Percentiles rank a stretch among this genome's conserved stretches.
These are phyloP conservation scores for Philereme vetulata DNA, from an alignment of 2,888 invertebrate species.

Conservation along the genomic window DNA sequence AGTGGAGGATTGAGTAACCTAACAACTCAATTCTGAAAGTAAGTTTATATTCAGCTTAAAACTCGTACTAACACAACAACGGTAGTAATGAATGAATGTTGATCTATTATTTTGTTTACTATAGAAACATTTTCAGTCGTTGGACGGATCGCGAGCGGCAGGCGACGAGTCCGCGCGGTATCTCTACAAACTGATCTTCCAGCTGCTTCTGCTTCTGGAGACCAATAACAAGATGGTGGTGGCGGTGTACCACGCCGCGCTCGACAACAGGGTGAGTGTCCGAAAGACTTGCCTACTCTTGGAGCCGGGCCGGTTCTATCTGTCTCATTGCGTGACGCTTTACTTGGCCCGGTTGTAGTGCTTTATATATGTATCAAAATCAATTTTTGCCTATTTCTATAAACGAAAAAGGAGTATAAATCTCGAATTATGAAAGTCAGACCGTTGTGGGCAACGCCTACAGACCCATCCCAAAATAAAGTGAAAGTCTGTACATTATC, in stretches of 20 bases:
- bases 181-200: conserved; percentile 94
- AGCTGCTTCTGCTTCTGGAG: conserved; percentile 94
- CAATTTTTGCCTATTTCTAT: too few species aligned
- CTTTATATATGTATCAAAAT: too few species aligned
- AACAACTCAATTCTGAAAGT: neutral
- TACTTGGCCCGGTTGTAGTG: too few species aligned
- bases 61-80: neutral
- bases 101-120: conserved; percentile 22
- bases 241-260: conserved; percentile 80
- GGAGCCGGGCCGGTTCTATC: too few species aligned
- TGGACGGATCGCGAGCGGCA: conserved; percentile 92
- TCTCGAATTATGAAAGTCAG: too few species aligned
- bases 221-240: conserved; percentile 93
- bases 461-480: too few species aligned
- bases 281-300: too few species aligned
- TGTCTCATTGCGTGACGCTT: too few species aligned
- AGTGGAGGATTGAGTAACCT: neutral
- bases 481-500: too few species aligned
- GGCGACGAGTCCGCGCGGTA: conserved; percentile 94
- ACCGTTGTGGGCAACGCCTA: too few species aligned
- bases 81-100: neutral
- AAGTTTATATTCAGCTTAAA: too few species aligned
- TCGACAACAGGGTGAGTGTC: conserved; percentile 69
- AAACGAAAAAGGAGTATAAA: too few species aligned
- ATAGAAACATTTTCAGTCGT: conserved; percentile 79